A percentile compares a stretch with the other conserved stretches of the same genome.
phyloP scores from a whole-genome alignment of 2,113 vertebrate species.

The Brienomyrus longianalis region DNA sequence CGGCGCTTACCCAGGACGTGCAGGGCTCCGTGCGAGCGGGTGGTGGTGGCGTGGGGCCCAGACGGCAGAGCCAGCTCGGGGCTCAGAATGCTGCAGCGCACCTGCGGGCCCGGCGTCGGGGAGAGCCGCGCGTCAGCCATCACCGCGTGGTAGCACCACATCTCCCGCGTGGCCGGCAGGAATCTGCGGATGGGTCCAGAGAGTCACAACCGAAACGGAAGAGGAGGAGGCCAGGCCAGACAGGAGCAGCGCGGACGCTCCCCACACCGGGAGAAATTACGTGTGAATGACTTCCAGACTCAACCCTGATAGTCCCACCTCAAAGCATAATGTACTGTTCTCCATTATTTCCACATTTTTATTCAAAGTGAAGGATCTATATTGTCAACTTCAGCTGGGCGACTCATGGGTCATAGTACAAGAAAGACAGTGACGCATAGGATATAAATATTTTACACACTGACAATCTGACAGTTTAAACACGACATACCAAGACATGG shows the following conservation, averaged over 20 bases:
- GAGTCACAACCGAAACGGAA: neutral
- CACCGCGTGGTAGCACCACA: slow-evolving; percentile 97
- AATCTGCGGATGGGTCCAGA: slow-evolving; percentile 59
- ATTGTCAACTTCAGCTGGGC: neutral
- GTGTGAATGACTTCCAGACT: neutral
- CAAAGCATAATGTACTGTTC: neutral
- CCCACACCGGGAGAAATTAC: neutral
- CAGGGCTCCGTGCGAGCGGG: slow-evolving; percentile 90
- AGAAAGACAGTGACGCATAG: neutral
- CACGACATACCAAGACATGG: neutral
- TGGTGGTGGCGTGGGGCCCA: slow-evolving; percentile 85
- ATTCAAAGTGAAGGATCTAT: neutral
- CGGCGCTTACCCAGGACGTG: slow-evolving; percentile 80
- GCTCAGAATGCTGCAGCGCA: slow-evolving; percentile 87
- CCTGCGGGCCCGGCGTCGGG: slow-evolving; percentile 78
- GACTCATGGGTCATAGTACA: neutral
- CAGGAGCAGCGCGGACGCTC: neutral
- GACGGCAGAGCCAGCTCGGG: slow-evolving; percentile 90
- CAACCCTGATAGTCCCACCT: neutral
- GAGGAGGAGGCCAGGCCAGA: neutral
- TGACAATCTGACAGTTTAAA: neutral
- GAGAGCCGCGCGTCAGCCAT: slow-evolving; percentile 91
- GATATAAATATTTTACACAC: neutral
- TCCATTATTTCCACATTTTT: neutral
- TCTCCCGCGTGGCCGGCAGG: slow-evolving; percentile 74